These are phyloP conservation scores for Eurois occulta DNA, from an alignment of 2,888 invertebrate genomes.

Conservation along the genomic window DNA sequence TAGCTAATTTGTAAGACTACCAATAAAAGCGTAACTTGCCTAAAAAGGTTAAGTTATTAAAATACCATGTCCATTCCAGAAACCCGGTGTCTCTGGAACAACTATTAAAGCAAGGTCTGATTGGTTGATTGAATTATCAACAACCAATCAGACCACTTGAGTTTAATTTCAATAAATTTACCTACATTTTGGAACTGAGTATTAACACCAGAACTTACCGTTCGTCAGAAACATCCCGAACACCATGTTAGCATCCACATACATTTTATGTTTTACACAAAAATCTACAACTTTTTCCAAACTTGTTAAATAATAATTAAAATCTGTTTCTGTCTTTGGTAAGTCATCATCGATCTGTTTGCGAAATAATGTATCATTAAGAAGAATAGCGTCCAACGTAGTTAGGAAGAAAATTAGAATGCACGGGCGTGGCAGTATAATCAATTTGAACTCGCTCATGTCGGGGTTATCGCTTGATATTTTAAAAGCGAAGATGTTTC, in stretches of 20 bases:
- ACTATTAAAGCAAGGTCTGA: background rate
- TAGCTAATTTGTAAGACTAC: no score
- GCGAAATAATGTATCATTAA: conserved; percentile 21
- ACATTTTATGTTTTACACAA: conserved; percentile 64
- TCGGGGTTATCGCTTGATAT: background rate
- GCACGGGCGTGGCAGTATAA: conserved; percentile 15
- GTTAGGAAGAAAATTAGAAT: conserved; percentile 17
- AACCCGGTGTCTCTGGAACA: no score
- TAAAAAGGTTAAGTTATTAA: no score
- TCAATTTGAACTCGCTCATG: conserved; percentile 35
- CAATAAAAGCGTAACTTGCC: no score
- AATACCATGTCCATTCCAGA: no score
- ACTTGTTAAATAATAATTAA: conserved; percentile 69
- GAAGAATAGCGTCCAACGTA: conserved; percentile 20
- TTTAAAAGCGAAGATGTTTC: conserved; percentile 53
- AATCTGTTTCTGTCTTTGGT: conserved; percentile 68
- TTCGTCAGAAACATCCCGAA: conserved; percentile 79
- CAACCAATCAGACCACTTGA: background rate
- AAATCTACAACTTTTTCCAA: conserved; percentile 72
- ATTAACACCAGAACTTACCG: conserved; percentile 68
- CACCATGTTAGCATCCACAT: conserved; percentile 74
- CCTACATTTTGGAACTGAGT: background rate
- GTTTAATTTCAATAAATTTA: background rate
- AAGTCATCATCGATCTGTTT: conserved; percentile 57
- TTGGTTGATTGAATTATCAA: background rate